Evolutionary conservation across 2,113 vertebrate genomes (phyloP), one percentile per base, ranked within the genome.

Genomic region (Hystrix cristata): DNA sequence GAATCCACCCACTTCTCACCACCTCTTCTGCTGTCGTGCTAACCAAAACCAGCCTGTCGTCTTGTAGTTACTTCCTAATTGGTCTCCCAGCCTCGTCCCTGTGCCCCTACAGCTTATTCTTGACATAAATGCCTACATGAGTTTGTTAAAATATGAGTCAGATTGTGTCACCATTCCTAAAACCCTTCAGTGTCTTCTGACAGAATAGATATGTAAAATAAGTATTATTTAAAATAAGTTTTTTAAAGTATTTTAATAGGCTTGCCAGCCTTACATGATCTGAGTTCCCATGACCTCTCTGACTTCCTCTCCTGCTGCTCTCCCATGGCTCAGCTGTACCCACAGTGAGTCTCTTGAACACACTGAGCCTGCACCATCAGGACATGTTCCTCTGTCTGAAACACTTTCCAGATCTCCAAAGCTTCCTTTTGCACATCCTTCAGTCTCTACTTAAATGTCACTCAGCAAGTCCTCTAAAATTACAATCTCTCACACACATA

Each of bases 141-240:
- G 38, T 82, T 74, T 79, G 7, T 91, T 79, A 90, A 74, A 80
- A 76, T 87, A 4, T n/a, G 67, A 85, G 65, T 82, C 83, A 59
- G 69, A n/a, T 89, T 62, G 23, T 74, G 29, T 51, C 65, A 19
- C 81, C 78, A 60, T 21, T 88, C 81, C 74, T 43, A 59, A 81
- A 84, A 59, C 13, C 51, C 81, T 71, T 55, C 80, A 48, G 2
- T 59, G 23, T 64, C 71, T 79, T 57, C 79, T 72, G 16, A 2
- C 4, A n/a, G 7, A 89, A 53, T 60, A 65, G 15, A 53, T 53
- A 31, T 78, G 43, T 14, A 48, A 48, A 48, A 25, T 48, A 25
- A 76, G 11, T 76, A 72, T 72, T 25, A 72, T 21, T 46, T 48
- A 76, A 14, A 74, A 7, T 76, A 76, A 48, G 43, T 38, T 38